These are phyloP conservation scores for Emberiza fucata DNA, from an alignment of 2,113 vertebrate species.

Conservation along the genomic window DNA sequence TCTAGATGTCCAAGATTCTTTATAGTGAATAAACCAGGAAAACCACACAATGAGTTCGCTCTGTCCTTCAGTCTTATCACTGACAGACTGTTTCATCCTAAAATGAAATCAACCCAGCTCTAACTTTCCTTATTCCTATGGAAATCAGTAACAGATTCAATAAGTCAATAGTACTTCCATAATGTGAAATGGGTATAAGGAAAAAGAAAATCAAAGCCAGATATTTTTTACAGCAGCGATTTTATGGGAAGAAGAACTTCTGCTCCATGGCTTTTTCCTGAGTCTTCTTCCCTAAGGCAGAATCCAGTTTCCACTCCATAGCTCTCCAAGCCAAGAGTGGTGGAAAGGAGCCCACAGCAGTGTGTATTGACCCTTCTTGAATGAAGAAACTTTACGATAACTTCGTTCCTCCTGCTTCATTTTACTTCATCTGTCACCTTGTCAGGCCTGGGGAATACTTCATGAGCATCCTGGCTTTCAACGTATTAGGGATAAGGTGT, in stretches of 20 bases:
- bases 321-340: background rate
- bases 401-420: background rate
- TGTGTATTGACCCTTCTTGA: background rate
- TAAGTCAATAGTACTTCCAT: background rate
- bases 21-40: background rate
- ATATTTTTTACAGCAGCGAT: accelerated
- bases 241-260: background rate
- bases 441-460: background rate
- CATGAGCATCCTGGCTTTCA: background rate
- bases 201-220: background rate
- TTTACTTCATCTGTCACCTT: background rate
- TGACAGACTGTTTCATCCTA: background rate
- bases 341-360: background rate
- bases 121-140: background rate
- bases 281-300: background rate
- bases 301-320: background rate
- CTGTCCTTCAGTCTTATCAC: background rate
- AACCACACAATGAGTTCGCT: background rate
- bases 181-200: background rate
- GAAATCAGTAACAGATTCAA: background rate
- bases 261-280: background rate
- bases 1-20: background rate
- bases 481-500: background rate
- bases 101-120: background rate
- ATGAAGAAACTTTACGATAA: background rate